Percentiles rank a stretch among this genome's conserved stretches.
Evolutionary conservation across 2,113 vertebrate species (phyloP).

Genomic region (Hystrix brachyura): DNA sequence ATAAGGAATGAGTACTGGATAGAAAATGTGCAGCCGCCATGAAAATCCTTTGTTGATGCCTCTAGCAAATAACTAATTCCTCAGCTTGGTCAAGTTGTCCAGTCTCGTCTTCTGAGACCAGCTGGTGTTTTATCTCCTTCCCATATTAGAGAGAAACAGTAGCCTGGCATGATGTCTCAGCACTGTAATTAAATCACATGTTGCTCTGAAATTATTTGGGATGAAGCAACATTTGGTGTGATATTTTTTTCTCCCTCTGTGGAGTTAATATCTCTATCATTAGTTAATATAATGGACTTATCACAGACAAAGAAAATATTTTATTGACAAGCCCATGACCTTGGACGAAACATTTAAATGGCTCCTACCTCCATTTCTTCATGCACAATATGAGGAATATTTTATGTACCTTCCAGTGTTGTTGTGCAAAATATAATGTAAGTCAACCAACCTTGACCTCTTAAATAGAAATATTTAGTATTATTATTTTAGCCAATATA

Average conservation of each 20-base stretch:
- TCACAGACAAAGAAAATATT: not conserved
- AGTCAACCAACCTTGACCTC: not conserved
- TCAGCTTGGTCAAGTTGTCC: slow-evolving; percentile 56
- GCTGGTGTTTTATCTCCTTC: slow-evolving; percentile 33
- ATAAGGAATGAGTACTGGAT: slow-evolving; percentile 44
- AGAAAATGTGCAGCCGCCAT: not conserved
- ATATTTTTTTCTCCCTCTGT: not conserved
- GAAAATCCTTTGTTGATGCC: slow-evolving; percentile 67
- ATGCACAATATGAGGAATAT: not conserved
- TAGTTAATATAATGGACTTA: slow-evolving; percentile 17
- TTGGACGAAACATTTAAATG: slow-evolving; percentile 13
- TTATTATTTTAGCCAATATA: not conserved
- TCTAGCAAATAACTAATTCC: slow-evolving; percentile 61
- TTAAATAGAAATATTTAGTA: not conserved
- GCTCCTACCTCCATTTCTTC: not conserved
- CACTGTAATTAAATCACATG: slow-evolving; percentile 48
- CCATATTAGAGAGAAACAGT: not conserved
- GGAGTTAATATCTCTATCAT: not conserved
- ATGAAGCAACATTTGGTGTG: slow-evolving; percentile 31
- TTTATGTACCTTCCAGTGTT: not conserved
- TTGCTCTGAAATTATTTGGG: slow-evolving; percentile 28
- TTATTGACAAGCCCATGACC: not conserved
- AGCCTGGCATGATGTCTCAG: not conserved
- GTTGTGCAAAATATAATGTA: not conserved
- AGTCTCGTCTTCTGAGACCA: not conserved